Evolutionary conservation across 2,888 invertebrate species (phyloP), one percentile per base, ranked within the genome.

Genomic region (Calameuta idolon): DNA sequence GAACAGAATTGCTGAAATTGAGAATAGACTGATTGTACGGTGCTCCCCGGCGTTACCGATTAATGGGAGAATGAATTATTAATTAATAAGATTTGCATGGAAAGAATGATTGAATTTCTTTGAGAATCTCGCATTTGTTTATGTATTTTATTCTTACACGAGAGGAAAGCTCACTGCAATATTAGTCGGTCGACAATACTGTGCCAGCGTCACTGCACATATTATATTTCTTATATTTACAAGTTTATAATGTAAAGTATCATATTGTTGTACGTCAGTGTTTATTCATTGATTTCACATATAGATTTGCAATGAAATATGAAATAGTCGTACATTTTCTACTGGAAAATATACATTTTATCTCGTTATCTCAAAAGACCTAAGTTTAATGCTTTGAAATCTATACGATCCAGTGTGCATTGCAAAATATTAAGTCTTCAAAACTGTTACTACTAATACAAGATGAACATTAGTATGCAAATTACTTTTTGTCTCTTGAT

Each of bases 1-100:
- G 15, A 90, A 83, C 76, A 87, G 87, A 75, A 87, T 91, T 3
- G 77, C 86, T 12, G 90, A 91, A 76, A 81, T 91, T 34, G 91
- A 91, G 79, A 89, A 85, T 77, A 83, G 87, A 80, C 74, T 91
- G 40, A 88, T 88, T 83, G 79, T 86, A 81, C 87, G 88, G 37
- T 89, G 90, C 74, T 84, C 81, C 85, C 15, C 12, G 78, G 9
- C 35, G 83, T 76, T 71, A 23, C 12, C 82, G 23, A 73, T 84
- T 73, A 87, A 83, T 35, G 75, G 77, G 69, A 80, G 82, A 69
- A 73, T 55, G 9, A 55, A 55, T 23, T 55, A 55, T 55, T 55
- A 55, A 55, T 40, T 15, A 40, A 40, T 23, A 55, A 55, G 55
- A 55, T 55, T 55, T 23, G 55, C 9, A 55, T 23, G 23, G 55